These are phyloP conservation scores for Callocephalon fimbriatum DNA, from an alignment of 2,113 vertebrate genomes.

Conservation along the genomic window DNA sequence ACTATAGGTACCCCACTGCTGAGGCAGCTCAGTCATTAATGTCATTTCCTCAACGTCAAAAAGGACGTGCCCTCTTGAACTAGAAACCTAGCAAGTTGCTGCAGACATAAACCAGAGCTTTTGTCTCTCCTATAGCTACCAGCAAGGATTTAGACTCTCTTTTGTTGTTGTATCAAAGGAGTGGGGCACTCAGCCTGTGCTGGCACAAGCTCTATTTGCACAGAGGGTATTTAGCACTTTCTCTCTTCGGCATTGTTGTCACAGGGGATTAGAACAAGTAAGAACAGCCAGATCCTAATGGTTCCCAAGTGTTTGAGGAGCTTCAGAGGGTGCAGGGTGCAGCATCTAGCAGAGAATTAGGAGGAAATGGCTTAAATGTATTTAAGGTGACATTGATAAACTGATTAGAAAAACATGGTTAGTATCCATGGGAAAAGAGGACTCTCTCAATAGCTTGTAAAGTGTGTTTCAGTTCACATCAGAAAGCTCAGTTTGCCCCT, in stretches of 20 bases:
- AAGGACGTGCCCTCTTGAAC: not conserved
- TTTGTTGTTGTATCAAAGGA: not conserved
- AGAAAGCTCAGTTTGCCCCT: not conserved
- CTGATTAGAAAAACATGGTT: not conserved
- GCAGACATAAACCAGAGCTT: not conserved
- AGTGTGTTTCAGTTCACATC: not conserved
- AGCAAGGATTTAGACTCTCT: not conserved
- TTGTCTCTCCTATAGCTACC: not conserved
- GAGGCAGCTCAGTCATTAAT: not conserved
- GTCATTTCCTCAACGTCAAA: not conserved
- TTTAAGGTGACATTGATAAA: not conserved
- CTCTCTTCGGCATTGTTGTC: not conserved
- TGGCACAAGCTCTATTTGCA: not conserved
- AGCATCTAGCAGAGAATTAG: not conserved
- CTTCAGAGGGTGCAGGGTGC: not conserved
- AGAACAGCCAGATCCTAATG: not conserved
- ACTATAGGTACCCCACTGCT: not conserved
- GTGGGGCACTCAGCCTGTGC: accelerated
- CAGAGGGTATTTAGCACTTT: not conserved
- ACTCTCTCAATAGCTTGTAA: not conserved
- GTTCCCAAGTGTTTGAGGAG: not conserved
- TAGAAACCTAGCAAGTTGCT: not conserved
- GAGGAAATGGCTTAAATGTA: not conserved
- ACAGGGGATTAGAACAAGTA: not conserved
- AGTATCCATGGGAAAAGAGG: not conserved